Conservation (phyloP, 2,797 vertebrate genomes). For the Phoeniculus purpureus region DNA sequence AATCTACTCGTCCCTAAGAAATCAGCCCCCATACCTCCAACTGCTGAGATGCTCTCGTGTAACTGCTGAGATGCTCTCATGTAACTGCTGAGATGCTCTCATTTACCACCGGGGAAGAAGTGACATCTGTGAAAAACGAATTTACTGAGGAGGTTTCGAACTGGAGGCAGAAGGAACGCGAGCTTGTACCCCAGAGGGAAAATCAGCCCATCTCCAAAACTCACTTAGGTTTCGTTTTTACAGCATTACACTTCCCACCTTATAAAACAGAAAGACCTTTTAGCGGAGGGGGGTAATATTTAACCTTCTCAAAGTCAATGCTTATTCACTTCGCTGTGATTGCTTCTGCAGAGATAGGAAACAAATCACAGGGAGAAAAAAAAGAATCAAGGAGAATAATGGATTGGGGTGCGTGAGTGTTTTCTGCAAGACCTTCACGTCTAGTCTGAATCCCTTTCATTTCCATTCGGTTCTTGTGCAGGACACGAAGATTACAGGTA, state of each 20-base stretch:
- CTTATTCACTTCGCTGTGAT: not conserved
- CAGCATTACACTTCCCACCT: not conserved
- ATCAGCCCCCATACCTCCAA: not conserved
- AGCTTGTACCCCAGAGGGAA: not conserved
- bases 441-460: constrained; percentile 53
- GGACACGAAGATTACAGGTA: constrained; percentile 59
- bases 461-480: constrained; percentile 68
- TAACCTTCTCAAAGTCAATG: constrained; percentile 36
- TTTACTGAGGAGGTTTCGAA: constrained; percentile 25
- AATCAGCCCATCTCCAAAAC: constrained; percentile 14
- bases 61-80: not conserved
- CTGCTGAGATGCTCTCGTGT: not conserved
- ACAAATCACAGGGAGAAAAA: not conserved
- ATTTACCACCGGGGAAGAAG: constrained; percentile 13
- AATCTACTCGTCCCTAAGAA: not conserved
- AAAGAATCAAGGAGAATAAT: not conserved
- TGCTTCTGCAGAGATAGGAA: not conserved
- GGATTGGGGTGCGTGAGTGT: not conserved
- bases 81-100: not conserved
- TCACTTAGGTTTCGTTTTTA: not conserved
- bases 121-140: constrained; percentile 38
- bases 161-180: not conserved
- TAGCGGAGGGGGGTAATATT: constrained; percentile 11
- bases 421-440: constrained; percentile 7
- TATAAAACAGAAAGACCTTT: constrained; percentile 1